Evolutionary conservation across 2,113 vertebrate species (phyloP).

Genomic region (Strigops habroptila): DNA sequence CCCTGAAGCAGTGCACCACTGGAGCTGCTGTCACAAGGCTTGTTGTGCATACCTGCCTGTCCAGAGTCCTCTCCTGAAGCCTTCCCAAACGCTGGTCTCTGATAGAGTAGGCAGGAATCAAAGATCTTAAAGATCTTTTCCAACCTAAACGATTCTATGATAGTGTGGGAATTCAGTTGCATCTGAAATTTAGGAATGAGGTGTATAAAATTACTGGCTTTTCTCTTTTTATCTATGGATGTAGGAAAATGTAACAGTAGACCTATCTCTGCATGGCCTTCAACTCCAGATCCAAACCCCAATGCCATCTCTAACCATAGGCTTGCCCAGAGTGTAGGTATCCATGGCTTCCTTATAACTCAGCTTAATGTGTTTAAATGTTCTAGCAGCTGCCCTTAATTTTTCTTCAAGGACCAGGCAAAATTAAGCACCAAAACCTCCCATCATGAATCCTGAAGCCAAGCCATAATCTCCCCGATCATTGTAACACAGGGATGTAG

Average conservation of each 20-base stretch:
- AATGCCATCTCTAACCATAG: neutral
- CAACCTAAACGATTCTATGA: neutral
- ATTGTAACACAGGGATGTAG: neutral
- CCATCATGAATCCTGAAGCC: neutral
- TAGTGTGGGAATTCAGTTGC: neutral
- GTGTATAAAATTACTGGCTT: neutral
- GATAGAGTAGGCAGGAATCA: neutral
- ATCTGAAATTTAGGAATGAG: neutral
- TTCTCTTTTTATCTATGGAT: neutral
- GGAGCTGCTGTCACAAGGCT: neutral
- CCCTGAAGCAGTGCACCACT: neutral
- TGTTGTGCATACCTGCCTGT: neutral
- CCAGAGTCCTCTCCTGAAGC: neutral
- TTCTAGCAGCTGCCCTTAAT: neutral
- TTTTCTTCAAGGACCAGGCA: neutral
- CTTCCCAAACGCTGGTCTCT: neutral
- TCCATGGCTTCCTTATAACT: neutral
- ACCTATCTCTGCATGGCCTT: neutral
- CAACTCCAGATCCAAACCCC: neutral
- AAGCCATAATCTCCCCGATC: neutral
- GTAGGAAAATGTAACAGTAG: neutral
- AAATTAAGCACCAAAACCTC: neutral
- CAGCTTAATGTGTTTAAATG: neutral
- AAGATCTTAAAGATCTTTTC: neutral
- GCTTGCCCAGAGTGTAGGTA: neutral